A percentile compares a stretch with the other conserved stretches of the same genome.
Evolutionary conservation across 2,888 invertebrate genomes (phyloP).

Genomic region (Cantharis flavilabris): DNA sequence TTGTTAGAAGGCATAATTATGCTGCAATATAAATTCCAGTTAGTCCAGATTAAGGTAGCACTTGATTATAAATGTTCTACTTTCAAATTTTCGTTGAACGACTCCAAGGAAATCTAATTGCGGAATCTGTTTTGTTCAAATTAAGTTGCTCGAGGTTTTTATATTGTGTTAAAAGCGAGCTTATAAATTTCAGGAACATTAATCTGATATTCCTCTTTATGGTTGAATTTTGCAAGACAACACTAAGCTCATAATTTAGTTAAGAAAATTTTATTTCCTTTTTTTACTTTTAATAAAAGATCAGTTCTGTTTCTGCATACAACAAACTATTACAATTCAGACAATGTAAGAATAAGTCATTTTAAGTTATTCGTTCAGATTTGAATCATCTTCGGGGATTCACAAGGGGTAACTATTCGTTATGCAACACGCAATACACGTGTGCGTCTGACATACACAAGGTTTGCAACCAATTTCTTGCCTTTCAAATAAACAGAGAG

Average conservation of each 20-base stretch:
- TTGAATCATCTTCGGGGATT: not conserved
- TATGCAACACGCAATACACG: too few species aligned
- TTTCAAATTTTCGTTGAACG: slow-evolving; percentile 9
- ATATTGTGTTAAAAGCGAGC: slow-evolving; percentile 25
- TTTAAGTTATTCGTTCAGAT: not conserved
- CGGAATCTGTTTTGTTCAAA: slow-evolving; percentile 28
- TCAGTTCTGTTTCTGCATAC: not conserved
- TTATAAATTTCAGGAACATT: slow-evolving; percentile 26
- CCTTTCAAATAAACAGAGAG: too few species aligned
- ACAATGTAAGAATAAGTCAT: not conserved
- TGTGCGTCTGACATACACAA: too few species aligned
- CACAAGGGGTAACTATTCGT: too few species aligned
- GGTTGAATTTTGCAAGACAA: not conserved
- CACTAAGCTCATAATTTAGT: not conserved
- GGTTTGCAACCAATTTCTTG: too few species aligned
- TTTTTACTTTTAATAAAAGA: not conserved
- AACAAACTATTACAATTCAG: not conserved
- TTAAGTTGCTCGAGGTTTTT: slow-evolving; percentile 27
- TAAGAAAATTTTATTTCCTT: not conserved
- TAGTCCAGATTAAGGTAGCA: not conserved
- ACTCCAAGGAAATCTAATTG: slow-evolving; percentile 20
- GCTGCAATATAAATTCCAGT: slow-evolving; percentile 26
- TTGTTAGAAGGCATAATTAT: slow-evolving; percentile 20
- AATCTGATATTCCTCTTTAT: slow-evolving; percentile 26
- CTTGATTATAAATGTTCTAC: not conserved